Evolutionary conservation across 1,140 invertebrate genomes (phyloP).

Genomic region (Octopus sinensis): DNA sequence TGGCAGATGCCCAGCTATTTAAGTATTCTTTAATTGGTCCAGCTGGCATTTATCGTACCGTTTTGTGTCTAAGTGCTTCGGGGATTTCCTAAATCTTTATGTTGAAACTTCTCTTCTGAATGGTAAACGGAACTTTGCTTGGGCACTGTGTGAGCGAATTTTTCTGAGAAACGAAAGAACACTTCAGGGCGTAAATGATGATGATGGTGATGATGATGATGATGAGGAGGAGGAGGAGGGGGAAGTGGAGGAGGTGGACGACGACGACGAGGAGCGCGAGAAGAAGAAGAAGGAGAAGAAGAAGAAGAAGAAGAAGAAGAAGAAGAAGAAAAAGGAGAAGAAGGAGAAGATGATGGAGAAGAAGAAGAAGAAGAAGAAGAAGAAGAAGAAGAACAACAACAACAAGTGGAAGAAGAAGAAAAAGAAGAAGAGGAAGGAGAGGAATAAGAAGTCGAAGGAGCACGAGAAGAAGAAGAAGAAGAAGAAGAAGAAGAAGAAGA

Average conservation of each 20-base stretch:
- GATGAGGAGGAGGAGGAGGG: not conserved
- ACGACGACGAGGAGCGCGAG: constrained; percentile 13
- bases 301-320: not conserved
- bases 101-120: no score
- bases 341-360: constrained; percentile 13
- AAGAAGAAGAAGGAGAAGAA: constrained; percentile 12
- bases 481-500: no score
- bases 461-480: not conserved
- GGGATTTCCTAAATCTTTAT: no score
- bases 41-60: no score
- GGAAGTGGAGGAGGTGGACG: constrained; percentile 15
- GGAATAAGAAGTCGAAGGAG: not conserved
- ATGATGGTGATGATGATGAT: no score
- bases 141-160: no score
- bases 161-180: no score
- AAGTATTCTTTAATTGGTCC: no score
- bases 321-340: not conserved
- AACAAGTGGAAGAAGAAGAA: constrained; percentile 22
- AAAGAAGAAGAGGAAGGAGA: not conserved
- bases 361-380: constrained; percentile 16
- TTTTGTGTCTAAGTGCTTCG: no score
- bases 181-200: no score
- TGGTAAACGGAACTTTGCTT: no score
- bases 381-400: constrained; percentile 17
- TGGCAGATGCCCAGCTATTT: no score